Conservation (phyloP, 2,888 invertebrate genomes). For the Lithophane socia region DNA sequence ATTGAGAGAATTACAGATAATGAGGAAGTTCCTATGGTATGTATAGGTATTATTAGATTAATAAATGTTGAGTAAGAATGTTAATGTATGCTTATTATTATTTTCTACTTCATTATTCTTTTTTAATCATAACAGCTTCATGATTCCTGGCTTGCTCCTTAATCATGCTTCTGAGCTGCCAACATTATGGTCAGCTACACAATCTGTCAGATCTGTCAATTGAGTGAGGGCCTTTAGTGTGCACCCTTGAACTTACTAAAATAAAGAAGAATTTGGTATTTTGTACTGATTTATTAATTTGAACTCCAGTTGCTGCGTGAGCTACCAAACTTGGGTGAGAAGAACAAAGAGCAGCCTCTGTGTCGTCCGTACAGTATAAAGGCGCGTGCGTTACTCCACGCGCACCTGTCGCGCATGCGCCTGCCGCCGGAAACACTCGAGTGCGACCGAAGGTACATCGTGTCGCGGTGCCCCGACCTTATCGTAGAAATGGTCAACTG, state of each 20-base stretch:
- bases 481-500: slow-evolving; percentile 99
- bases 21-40: slow-evolving; percentile 97
- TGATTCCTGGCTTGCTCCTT: neutral
- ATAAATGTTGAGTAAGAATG: neutral
- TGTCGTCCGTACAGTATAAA: slow-evolving; percentile 98
- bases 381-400: slow-evolving; percentile 98
- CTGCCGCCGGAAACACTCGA: slow-evolving; percentile 95
- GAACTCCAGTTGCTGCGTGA: slow-evolving; percentile 95
- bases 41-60: slow-evolving; percentile 65
- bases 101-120: neutral
- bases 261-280: neutral
- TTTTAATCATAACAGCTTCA: neutral
- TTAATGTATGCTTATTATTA: neutral
- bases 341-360: slow-evolving; percentile 98
- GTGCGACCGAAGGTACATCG: slow-evolving; percentile 95
- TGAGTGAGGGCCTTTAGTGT: neutral
- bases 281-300: neutral
- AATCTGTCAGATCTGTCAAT: neutral
- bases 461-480: slow-evolving; percentile 97
- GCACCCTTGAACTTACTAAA: neutral
- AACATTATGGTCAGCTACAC: too few species aligned
- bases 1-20: slow-evolving; percentile 98
- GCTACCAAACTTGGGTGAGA: slow-evolving; percentile 97
- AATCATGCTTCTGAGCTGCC: neutral
- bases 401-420: slow-evolving; percentile 96